Percentiles rank a stretch among this genome's conserved stretches.
Evolutionary conservation across 2,797 vertebrate species (phyloP).

Genomic region (Stomatorhinus walkeri): DNA sequence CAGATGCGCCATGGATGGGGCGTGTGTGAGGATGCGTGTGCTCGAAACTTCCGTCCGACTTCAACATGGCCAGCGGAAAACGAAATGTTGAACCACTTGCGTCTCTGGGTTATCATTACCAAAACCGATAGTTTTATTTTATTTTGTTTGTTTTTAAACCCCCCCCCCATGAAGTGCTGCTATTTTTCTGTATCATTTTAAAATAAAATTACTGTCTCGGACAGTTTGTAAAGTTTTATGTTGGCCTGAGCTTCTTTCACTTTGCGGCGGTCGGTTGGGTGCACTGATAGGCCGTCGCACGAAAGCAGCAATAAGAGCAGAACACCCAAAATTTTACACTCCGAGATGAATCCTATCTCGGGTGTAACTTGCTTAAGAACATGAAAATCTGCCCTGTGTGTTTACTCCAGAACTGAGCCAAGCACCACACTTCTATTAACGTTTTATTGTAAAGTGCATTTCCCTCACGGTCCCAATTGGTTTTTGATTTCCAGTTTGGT

Average conservation of each 20-base stretch:
- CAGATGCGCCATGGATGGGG: constrained; percentile 28
- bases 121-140: constrained; percentile 56
- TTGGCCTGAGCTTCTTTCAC: background rate
- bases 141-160: constrained; percentile 46
- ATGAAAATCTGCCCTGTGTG: background rate
- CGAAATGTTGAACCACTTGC: constrained; percentile 19
- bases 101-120: constrained; percentile 50
- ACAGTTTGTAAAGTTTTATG: constrained; percentile 50
- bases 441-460: background rate
- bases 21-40: background rate
- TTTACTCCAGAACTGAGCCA: background rate
- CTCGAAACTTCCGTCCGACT: constrained; percentile 11
- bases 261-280: background rate
- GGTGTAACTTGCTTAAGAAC: background rate
- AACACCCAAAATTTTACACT: background rate
- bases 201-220: constrained; percentile 72
- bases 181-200: constrained; percentile 66
- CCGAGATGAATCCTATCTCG: background rate
- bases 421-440: background rate
- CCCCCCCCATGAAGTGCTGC: constrained; percentile 74
- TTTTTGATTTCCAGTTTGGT: background rate
- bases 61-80: constrained; percentile 52
- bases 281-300: background rate
- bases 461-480: background rate
- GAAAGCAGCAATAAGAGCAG: background rate